Base-by-base conservation (phyloP, 2,888 invertebrate genomes). In the Anoplius nigerrimus region DNA sequence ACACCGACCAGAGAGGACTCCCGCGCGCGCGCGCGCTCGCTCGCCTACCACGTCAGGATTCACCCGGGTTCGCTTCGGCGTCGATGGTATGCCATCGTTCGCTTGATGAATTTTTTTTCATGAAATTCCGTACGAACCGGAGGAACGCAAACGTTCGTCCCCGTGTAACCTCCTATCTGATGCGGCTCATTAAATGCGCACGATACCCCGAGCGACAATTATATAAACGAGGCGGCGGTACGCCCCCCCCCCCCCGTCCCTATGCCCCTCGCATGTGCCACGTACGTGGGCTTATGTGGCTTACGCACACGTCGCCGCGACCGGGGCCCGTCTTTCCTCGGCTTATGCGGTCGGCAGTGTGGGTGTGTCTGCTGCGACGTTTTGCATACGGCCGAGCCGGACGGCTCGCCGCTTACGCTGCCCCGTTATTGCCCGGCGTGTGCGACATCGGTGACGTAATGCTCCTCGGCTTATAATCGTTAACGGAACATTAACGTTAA, bases 161-260 rank as follows among this genome's bases (percentile, higher is more conserved):
- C 57, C 75, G 66, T 69, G 70, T 56, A 55, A 66, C 58, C 64
- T 34, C 34, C 34, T 48, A 48, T 73, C 66, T 68, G 71, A 80
- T 71, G 73, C 71, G 71, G 71, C 74, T 80, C 79, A 72, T 80
- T 80, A 80, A 80, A 78, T 66, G 67, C 58, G 69, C 72, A 57
- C 69, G 65, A 63, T 69, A 68, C 71, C 67, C 58, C 68, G 57
- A 72, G 66, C 67, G 70, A 74, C 71, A 71, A 76, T 79, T 72
- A 71, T 60, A 70, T 57, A 67, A 77, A 68, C 62, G 66, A 68
- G 61, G 45, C 45, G 20, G 22, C 34, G 48, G 43, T 48, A 54
- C 43, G 22, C 13, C 57, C 63, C 48, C 20, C 13, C 20, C 18
- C 43, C 16, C 15, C 21, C 27, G 66, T 20, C 27, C 27, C 16